A percentile compares a stretch with the other conserved stretches of the same genome.
phyloP scores from a whole-genome alignment of 2,888 invertebrate genomes.

The Sussaba pulchella region DNA sequence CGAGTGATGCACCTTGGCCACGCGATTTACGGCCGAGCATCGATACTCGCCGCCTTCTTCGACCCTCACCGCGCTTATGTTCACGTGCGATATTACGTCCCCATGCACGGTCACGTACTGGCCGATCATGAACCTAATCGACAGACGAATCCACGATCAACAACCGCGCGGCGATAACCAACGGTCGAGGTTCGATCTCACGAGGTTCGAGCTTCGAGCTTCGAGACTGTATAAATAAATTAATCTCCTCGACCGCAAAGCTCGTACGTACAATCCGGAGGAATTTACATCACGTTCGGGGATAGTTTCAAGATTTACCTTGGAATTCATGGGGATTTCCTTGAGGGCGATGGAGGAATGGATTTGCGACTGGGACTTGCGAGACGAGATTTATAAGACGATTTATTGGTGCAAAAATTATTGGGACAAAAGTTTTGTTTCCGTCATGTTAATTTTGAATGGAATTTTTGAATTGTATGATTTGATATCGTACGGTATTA shows the following conservation, averaged over 20 bases:
- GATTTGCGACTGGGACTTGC: no score
- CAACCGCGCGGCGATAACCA: background rate
- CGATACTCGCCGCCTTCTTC: slow-evolving; percentile 96
- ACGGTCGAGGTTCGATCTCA: no score
- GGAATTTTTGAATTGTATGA: no score
- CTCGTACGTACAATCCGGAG: background rate
- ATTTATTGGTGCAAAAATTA: no score
- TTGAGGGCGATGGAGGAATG: no score
- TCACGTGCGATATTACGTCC: slow-evolving; percentile 96
- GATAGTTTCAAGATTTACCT: background rate
- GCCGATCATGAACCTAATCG: slow-evolving; percentile 92
- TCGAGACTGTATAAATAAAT: background rate
- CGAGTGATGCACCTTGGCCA: slow-evolving; percentile 92
- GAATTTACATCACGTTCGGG: no score
- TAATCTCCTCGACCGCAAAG: background rate
- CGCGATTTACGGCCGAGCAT: slow-evolving; percentile 93
- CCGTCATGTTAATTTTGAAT: no score
- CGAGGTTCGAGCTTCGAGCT: background rate
- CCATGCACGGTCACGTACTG: slow-evolving; percentile 97
- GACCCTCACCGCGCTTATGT: slow-evolving; percentile 94
- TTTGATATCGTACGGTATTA: no score
- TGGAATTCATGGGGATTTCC: background rate
- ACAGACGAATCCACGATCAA: background rate
- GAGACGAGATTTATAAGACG: no score
- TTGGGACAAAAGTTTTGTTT: no score